Evolutionary conservation across 2,888 invertebrate species (phyloP).

Genomic region (Serrognathus titanus): DNA sequence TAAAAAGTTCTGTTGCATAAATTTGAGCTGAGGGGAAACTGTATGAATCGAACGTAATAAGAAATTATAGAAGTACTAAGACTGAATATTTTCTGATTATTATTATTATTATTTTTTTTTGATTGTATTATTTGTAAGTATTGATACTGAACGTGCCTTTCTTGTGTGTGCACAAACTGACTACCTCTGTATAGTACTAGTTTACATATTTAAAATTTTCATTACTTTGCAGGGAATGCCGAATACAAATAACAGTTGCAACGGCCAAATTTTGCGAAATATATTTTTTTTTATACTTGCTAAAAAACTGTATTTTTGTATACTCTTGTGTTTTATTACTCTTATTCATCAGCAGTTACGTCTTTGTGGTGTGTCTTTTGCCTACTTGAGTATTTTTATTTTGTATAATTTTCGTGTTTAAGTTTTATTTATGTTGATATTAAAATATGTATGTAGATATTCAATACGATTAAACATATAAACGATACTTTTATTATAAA

Average conservation of each 20-base stretch:
- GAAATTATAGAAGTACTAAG: neutral
- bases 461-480: slow-evolving; percentile 1
- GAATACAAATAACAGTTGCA: too few relatives aligned
- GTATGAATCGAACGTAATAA: too few relatives aligned
- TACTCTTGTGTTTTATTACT: slow-evolving; percentile 6
- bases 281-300: slow-evolving; percentile 3
- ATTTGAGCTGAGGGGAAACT: too few relatives aligned
- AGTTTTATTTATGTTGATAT: slow-evolving; percentile 8
- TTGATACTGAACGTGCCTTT: slow-evolving; percentile 2
- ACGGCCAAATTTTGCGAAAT: neutral
- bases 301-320: slow-evolving; percentile 7
- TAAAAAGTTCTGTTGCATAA: too few relatives aligned
- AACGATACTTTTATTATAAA: neutral
- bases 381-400: slow-evolving; percentile 8
- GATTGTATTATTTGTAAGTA: neutral
- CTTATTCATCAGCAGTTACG: neutral
- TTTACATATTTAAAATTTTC: slow-evolving; percentile 3
- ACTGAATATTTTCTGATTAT: slow-evolving; percentile 2
- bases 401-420: slow-evolving; percentile 5
- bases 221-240: neutral
- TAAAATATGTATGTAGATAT: slow-evolving; percentile 1
- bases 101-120: too few relatives aligned
- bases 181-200: slow-evolving; percentile 13
- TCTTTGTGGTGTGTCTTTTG: slow-evolving; percentile 8
- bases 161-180: slow-evolving; percentile 7